Evolutionary conservation across 1,140 invertebrate species (phyloP).

Genomic region (Oreohelix idahoensis): DNA sequence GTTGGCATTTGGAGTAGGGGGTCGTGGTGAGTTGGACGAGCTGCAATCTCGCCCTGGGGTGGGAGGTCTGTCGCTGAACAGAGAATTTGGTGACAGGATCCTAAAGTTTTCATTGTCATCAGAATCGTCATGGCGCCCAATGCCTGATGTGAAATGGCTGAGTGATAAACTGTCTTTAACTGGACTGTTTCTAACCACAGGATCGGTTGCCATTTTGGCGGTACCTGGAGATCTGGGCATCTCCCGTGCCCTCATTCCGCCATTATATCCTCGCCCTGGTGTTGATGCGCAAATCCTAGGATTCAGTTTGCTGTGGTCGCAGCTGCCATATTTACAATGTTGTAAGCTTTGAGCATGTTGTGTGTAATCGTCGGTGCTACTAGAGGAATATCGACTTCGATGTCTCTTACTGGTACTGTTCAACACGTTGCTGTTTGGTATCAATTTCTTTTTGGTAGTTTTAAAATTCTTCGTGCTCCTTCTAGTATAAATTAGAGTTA

Average conservation of each 20-base stretch:
- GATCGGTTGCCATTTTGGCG: constrained; percentile 14
- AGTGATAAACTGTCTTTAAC: constrained; percentile 24
- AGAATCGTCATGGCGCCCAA: neutral
- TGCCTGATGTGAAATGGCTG: neutral
- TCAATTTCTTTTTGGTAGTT: neutral
- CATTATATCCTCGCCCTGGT: constrained; percentile 18
- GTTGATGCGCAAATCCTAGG: constrained; percentile 6
- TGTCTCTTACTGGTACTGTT: neutral
- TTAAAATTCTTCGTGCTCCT: neutral
- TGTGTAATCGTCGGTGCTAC: constrained; percentile 11
- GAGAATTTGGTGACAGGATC: constrained; percentile 13
- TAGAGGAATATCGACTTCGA: neutral
- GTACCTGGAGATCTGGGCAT: neutral
- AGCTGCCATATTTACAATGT: neutral
- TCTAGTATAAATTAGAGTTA: constrained; percentile 32
- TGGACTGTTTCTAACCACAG: neutral
- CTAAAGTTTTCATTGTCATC: constrained; percentile 5
- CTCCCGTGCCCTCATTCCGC: neutral
- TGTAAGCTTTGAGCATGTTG: neutral
- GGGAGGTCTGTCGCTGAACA: constrained; percentile 1
- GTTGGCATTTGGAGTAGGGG: constrained; percentile 24
- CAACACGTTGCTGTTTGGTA: neutral
- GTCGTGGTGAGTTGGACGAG: constrained; percentile 18
- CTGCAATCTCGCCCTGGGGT: constrained; percentile 22
- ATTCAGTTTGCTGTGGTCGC: neutral